Conservation (phyloP, 2,797 vertebrate genomes). For the Scleropages formosus region DNA sequence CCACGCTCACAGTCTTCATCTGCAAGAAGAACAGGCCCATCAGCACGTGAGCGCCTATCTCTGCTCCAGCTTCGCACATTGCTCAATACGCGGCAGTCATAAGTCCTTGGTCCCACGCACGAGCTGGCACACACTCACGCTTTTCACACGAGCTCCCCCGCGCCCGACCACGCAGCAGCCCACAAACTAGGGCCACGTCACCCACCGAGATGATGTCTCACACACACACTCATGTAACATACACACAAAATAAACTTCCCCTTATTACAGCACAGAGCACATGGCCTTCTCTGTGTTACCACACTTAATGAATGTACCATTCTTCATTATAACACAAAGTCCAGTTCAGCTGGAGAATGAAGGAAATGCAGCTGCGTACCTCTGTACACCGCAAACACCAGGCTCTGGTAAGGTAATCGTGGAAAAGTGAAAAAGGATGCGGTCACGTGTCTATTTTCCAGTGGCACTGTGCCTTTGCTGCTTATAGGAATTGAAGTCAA, state of each 20-base stretch:
- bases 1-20: conserved; percentile 99
- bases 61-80: neutral
- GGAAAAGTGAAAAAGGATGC: too few species aligned
- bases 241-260: neutral
- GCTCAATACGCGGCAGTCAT: neutral
- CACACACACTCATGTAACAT: neutral
- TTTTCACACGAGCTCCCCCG: neutral
- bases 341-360: neutral
- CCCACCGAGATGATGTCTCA: neutral
- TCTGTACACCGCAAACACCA: neutral
- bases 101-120: neutral
- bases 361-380: neutral
- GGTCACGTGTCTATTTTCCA: too few species aligned
- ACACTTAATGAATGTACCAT: neutral
- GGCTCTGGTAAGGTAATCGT: too few species aligned
- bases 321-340: neutral
- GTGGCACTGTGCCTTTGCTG: too few species aligned
- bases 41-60: neutral
- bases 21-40: conserved; percentile 49
- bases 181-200: neutral
- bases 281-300: neutral
- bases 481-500: too few species aligned
- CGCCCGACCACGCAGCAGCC: conserved; percentile 8
- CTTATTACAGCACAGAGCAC: too few species aligned
- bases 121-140: conserved; percentile 4